These are phyloP conservation scores for Papilio polyxenes DNA, from an alignment of 1,140 invertebrate species.

Conservation along the genomic window DNA sequence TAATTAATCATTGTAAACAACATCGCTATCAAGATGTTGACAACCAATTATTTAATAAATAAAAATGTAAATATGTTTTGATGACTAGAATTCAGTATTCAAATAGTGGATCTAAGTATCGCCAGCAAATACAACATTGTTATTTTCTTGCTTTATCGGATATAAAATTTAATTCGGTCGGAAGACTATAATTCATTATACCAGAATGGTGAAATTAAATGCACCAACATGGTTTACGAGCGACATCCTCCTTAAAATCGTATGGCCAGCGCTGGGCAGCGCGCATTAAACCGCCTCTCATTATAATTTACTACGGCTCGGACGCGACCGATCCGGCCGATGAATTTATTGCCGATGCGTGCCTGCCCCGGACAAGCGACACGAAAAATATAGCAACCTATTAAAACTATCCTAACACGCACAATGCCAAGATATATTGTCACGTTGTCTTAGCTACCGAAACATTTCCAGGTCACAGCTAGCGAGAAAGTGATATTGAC, in stretches of 20 bases:
- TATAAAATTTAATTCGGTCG: slow-evolving; percentile 33
- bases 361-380: slow-evolving; percentile 48
- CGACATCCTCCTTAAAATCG: slow-evolving; percentile 68
- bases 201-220: slow-evolving; percentile 75
- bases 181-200: slow-evolving; percentile 58
- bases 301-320: slow-evolving; percentile 73
- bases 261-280: slow-evolving; percentile 50
- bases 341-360: slow-evolving; percentile 72
- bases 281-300: slow-evolving; percentile 70
- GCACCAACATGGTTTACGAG: slow-evolving; percentile 71
- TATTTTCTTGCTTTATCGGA: slow-evolving; percentile 23
- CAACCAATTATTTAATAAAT: too few species aligned
- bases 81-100: too few species aligned
- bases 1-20: too few species aligned
- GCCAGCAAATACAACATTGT: not conserved
- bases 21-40: too few species aligned
- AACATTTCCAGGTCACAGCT: not conserved
- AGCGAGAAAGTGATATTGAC: not conserved
- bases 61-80: too few species aligned
- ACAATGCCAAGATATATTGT: slow-evolving; percentile 39
- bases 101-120: not conserved
- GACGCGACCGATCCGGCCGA: slow-evolving; percentile 62
- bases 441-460: not conserved
- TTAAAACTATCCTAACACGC: slow-evolving; percentile 60
- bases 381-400: slow-evolving; percentile 64